Percentiles rank a stretch among this genome's conserved stretches.
Evolutionary conservation across 2,888 invertebrate genomes (phyloP).

Genomic region (Subacronicta megacephala): DNA sequence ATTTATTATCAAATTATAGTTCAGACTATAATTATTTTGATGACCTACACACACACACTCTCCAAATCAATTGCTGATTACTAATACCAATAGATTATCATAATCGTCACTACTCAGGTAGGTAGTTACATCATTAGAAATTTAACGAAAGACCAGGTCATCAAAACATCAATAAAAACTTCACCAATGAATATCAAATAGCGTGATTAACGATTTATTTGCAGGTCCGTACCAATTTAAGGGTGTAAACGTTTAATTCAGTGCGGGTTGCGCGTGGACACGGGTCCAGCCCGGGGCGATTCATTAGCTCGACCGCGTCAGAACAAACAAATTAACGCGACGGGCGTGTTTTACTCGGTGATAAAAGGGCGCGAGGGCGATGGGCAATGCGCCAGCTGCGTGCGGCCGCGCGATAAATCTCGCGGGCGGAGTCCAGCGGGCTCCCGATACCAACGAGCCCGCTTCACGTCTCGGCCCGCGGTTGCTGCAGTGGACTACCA

Average conservation of each 20-base stretch:
- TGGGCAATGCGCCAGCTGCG: conserved; percentile 83
- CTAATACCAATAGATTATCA: too few species aligned
- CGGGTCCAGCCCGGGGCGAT: conserved; percentile 85
- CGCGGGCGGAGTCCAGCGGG: conserved; percentile 60
- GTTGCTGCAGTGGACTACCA: conserved; percentile 37
- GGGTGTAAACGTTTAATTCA: conserved; percentile 84
- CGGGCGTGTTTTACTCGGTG: conserved; percentile 85
- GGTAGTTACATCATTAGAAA: too few species aligned
- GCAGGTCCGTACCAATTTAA: conserved; percentile 78
- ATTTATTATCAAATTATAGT: too few species aligned
- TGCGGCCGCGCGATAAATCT: conserved; percentile 82
- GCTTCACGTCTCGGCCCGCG: conserved; percentile 31
- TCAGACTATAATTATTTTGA: too few species aligned
- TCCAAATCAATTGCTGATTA: too few species aligned
- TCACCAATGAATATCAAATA: conserved; percentile 66
- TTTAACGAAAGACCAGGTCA: conserved; percentile 12
- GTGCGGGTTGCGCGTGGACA: conserved; percentile 77
- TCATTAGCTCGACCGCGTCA: conserved; percentile 87
- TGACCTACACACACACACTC: too few species aligned
- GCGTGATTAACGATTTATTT: conserved; percentile 85
- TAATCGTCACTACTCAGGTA: too few species aligned
- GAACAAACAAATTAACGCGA: conserved; percentile 89
- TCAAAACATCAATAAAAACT: conserved; percentile 56
- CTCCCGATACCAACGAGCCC: conserved; percentile 40
- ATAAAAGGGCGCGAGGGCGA: conserved; percentile 86